phyloP scores from a whole-genome alignment of 2,113 vertebrate genomes.

The Crypturellus undulatus region DNA sequence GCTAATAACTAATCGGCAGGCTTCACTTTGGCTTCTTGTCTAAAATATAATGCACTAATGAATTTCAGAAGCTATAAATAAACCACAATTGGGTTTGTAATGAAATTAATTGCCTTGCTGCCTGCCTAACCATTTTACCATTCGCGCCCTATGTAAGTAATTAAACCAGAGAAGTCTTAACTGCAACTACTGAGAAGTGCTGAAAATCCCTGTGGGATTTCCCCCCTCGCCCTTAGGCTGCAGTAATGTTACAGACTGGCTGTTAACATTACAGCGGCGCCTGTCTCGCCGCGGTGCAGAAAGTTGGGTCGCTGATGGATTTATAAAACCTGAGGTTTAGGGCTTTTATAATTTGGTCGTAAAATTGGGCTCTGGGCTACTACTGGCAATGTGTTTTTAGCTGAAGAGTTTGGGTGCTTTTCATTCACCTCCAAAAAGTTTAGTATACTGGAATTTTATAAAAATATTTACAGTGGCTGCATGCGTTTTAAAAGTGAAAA shows the following conservation, averaged over 20 bases:
- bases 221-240: neutral
- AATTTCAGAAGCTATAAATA: neutral
- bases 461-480: neutral
- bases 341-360: conserved; percentile 50
- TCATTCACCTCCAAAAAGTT: neutral
- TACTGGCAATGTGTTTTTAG: neutral
- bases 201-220: neutral
- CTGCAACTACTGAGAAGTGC: neutral
- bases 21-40: neutral
- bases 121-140: neutral
- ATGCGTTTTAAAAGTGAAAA: neutral
- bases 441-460: neutral
- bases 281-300: neutral
- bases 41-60: neutral
- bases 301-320: conserved; percentile 41
- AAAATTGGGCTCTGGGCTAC: conserved; percentile 47
- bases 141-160: neutral
- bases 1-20: neutral
- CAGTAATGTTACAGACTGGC: conserved; percentile 42
- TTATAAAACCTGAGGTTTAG: conserved; percentile 62
- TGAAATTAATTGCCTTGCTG: neutral
- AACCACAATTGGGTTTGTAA: neutral
- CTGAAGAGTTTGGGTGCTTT: neutral
- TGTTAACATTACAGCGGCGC: conserved; percentile 65
- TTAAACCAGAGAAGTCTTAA: neutral